These are phyloP conservation scores for Nilaparvata lugens DNA, from an alignment of 1,140 invertebrate genomes.

Conservation along the genomic window DNA sequence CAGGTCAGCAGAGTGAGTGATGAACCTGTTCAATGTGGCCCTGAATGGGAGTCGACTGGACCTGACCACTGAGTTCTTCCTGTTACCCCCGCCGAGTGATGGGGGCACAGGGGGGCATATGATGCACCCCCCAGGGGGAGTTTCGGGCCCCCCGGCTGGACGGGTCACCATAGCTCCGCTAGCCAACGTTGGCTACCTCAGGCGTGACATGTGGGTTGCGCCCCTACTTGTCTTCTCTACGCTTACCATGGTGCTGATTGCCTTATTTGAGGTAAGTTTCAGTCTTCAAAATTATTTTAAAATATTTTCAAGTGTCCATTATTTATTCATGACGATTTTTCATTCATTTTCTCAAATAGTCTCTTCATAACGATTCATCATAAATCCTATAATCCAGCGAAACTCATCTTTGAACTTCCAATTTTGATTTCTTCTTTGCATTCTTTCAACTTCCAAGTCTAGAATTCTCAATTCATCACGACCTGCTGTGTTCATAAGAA, in stretches of 20 bases:
- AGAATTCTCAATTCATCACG: too few relatives aligned
- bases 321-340: neutral
- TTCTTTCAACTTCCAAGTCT: too few relatives aligned
- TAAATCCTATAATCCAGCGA: too few relatives aligned
- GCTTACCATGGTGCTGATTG: constrained; percentile 29
- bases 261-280: constrained; percentile 28
- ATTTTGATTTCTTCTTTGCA: too few relatives aligned
- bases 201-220: constrained; percentile 27
- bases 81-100: constrained; percentile 20
- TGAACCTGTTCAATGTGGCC: constrained; percentile 14
- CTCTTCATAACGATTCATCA: too few relatives aligned
- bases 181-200: constrained; percentile 16
- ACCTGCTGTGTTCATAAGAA: too few relatives aligned
- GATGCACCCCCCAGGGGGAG: constrained; percentile 12
- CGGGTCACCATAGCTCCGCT: constrained; percentile 8
- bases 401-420: too few relatives aligned
- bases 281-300: neutral
- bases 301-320: neutral
- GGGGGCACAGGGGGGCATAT: neutral
- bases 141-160: neutral
- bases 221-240: constrained; percentile 28
- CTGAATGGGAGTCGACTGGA: constrained; percentile 17
- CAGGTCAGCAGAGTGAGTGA: too few relatives aligned
- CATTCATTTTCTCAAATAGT: too few relatives aligned
- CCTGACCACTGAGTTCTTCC: constrained; percentile 27